Base-by-base conservation (phyloP, 2,888 invertebrate species). In the Platypus cylindrus region DNA sequence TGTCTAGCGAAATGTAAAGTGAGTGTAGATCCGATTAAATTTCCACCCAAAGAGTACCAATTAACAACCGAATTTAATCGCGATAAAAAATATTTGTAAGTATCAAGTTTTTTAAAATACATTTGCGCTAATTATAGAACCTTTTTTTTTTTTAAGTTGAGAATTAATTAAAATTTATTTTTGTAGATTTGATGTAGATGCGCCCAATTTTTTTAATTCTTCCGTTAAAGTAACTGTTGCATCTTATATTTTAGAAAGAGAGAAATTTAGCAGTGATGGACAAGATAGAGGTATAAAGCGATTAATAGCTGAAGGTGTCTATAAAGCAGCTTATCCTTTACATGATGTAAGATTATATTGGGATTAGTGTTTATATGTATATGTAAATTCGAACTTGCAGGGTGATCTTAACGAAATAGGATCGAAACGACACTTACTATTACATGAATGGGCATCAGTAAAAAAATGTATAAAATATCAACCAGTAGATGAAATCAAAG, bases 401-500 rank as follows among this genome's bases (percentile, higher is more conserved):
- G 73, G 74, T 9, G 71, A 71, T 49, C 58, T 66, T 22, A 60
- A 62, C 37, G 59, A 64, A 30, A 45, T 53, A 16, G 66, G 64
- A 20, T 65, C 66, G 17, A 62, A 63, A 46, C 59, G 73, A 42
- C 60, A 71, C 42, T 55, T 74, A 30, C 63, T 84, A 30, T 65
- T 70, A 41, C 67, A 70, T 25, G 74, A 83, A 59, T 84, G 84
- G 83, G 81, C 78, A 2, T 66, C 71, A 30, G 61, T 78, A 38
- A 65, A 61, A 30, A 78, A 78, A 57, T 75, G 76, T 65, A 68
- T 75, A 45, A 78, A 79, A 60, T 71, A 68, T 38, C 84, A 85
- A 54, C 84, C 84, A 2, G 59, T 84, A 37, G 81, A 84, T 55
- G 70, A 75, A 44, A 73, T 85, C 38, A 76, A 78, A 66, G 76